Evolutionary conservation across 2,888 invertebrate species (phyloP).

Genomic region (Theodoxus fluviatilis): DNA sequence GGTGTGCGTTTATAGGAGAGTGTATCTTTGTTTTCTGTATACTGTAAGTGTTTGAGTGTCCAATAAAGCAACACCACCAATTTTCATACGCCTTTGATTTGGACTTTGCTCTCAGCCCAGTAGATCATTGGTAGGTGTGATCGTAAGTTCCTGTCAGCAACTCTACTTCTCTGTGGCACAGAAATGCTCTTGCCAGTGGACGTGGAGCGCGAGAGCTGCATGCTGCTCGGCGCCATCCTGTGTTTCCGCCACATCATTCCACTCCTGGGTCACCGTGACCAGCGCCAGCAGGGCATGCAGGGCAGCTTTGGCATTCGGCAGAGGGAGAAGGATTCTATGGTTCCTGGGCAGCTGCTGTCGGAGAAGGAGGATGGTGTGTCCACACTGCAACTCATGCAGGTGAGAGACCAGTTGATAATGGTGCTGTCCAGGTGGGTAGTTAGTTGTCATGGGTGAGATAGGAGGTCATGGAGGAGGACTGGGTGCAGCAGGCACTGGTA

Average conservation of each 20-base stretch:
- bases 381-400: slow-evolving; percentile 56
- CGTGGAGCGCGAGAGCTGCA: slow-evolving; percentile 68
- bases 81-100: too few relatives aligned
- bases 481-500: too few relatives aligned
- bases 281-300: slow-evolving; percentile 50
- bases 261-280: slow-evolving; percentile 58
- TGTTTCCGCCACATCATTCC: slow-evolving; percentile 74
- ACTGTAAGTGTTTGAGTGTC: too few relatives aligned
- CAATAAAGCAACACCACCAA: too few relatives aligned
- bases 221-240: slow-evolving; percentile 74
- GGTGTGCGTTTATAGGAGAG: too few relatives aligned
- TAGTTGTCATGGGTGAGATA: neutral
- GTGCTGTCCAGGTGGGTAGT: neutral
- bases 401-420: slow-evolving; percentile 26
- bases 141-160: too few relatives aligned
- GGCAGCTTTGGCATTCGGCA: slow-evolving; percentile 57
- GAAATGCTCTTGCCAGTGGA: slow-evolving; percentile 71
- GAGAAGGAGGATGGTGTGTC: slow-evolving; percentile 50
- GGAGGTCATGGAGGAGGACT: too few relatives aligned
- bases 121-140: too few relatives aligned
- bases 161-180: slow-evolving; percentile 56
- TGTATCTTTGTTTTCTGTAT: too few relatives aligned
- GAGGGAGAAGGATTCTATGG: too few relatives aligned
- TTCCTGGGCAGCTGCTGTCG: too few relatives aligned
- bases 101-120: too few relatives aligned